Evolutionary conservation across 2,113 vertebrate genomes (phyloP).

Genomic region (Tragulus kanchil): DNA sequence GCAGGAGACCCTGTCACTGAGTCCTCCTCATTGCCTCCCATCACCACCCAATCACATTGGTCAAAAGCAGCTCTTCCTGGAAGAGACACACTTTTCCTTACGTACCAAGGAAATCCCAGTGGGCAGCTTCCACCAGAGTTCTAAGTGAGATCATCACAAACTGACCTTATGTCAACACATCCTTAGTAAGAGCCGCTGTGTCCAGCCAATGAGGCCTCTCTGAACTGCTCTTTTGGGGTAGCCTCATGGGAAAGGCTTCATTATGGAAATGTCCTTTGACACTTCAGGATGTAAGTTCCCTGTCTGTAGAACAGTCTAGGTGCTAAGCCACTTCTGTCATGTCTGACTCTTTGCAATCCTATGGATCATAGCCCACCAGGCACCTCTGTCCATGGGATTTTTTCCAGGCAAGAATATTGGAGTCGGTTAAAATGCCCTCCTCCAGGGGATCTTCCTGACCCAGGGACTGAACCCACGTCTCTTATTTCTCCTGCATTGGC

Average conservation of each 20-base stretch:
- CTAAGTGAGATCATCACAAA: slow-evolving; percentile 69
- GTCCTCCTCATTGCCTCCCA: slow-evolving; percentile 57
- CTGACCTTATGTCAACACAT: slow-evolving; percentile 38
- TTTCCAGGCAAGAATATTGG: too few species aligned
- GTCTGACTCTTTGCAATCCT: too few species aligned
- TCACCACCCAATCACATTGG: neutral
- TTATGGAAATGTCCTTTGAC: neutral
- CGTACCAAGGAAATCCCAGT: slow-evolving; percentile 37
- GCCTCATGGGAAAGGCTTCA: neutral
- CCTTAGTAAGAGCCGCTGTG: slow-evolving; percentile 44
- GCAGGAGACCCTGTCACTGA: slow-evolving; percentile 56
- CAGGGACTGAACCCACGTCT: too few species aligned
- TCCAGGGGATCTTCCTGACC: too few species aligned
- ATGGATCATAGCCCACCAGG: too few species aligned
- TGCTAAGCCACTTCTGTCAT: too few species aligned
- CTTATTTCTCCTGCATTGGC: too few species aligned
- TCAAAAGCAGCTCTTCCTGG: slow-evolving; percentile 70
- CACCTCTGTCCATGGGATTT: too few species aligned
- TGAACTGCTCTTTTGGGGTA: neutral
- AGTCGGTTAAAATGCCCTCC: too few species aligned
- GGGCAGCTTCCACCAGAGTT: slow-evolving; percentile 39
- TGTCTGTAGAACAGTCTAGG: too few species aligned
- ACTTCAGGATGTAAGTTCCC: neutral
- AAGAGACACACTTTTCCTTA: slow-evolving; percentile 70
- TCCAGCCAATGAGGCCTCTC: neutral